Evolutionary conservation across 2,888 invertebrate genomes (phyloP), one percentile per base, ranked within the genome.

Genomic region (Saturnia pavonia): DNA sequence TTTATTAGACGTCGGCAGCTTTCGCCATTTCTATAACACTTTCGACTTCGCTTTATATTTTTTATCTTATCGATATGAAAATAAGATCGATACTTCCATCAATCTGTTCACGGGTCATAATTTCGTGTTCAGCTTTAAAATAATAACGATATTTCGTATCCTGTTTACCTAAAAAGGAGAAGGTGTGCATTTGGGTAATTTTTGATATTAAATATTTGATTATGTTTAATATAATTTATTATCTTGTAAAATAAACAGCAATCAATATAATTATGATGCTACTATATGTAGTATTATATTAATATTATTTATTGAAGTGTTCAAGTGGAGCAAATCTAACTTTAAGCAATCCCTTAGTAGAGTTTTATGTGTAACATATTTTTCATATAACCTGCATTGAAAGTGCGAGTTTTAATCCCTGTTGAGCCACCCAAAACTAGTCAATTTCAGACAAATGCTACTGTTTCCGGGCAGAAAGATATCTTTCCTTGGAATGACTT

Each of bases 1-100:
- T 81, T 81, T 77, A 75, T 79, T 72, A 77, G 70, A 72, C 69
- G 72, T 60, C 72, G 60, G 71, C 72, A 73, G 76, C 79, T 81
- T 80, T 80, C 82, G 79, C 77, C 70, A 72, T 72, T 73, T 70
- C 71, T 67, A 68, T 42, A 70, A 69, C 68, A 57, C 67, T 57
- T 69, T 70, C 65, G 51, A 73, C 70, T 48, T n/a, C n/a, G 71
- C 69, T 69, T 63, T 72, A 68, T 51, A 74, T 73, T 74, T 77
- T 74, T 69, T 70, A 76, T 75, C 77, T 75, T 77, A 77, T 74
- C 67, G 63, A 68, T 73, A 75, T 72, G 73, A 72, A 69, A 75
- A 79, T 82, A 79, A 78, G 73, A 78, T 65, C 75, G 72, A 76
- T 67, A 74, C 70, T 77, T 70, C 72, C 48, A 75, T 74, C 75